Conservation (phyloP, 2,113 vertebrate genomes). For the Scomber scombrus region DNA sequence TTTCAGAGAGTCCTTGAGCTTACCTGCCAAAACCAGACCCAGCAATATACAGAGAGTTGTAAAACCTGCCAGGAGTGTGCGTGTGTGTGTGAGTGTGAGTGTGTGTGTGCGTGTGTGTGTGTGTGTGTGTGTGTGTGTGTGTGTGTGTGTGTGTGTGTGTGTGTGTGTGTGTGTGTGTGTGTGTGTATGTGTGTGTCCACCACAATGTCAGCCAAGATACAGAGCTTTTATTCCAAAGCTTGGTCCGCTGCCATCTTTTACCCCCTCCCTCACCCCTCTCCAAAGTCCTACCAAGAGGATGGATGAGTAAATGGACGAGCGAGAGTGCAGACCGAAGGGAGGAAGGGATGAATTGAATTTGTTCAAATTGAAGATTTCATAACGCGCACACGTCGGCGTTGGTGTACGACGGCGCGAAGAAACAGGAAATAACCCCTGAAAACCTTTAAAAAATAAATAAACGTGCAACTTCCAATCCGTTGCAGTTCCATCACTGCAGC, state of each 20-base stretch:
- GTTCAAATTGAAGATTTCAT: constrained; percentile 16
- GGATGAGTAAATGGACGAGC: constrained; percentile 55
- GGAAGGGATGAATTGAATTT: constrained; percentile 13
- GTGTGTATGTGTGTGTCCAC: constrained; percentile 58
- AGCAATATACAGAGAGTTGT: constrained; percentile 80
- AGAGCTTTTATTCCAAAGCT: constrained; percentile 81
- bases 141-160: constrained; percentile 54
- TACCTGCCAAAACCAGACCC: constrained; percentile 79
- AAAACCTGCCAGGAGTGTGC: constrained; percentile 77
- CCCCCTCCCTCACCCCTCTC: constrained; percentile 12
- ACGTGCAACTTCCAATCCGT: no score
- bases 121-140: constrained; percentile 43
- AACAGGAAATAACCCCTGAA: no score
- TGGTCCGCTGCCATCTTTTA: constrained; percentile 79
- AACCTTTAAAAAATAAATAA: no score
- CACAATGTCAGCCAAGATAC: constrained; percentile 86
- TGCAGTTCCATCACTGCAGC: no score
- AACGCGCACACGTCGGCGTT: not conserved
- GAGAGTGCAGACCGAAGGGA: constrained; percentile 16
- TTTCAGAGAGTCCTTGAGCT: constrained; percentile 85
- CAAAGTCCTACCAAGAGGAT: constrained; percentile 52
- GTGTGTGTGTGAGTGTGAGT: constrained; percentile 43
- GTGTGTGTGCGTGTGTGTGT: constrained; percentile 53
- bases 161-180: constrained; percentile 52
- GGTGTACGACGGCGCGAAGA: no score